These are phyloP conservation scores for Caenorhabditis tropicalis DNA, from an alignment of 1,140 invertebrate species.

Conservation along the genomic window DNA sequence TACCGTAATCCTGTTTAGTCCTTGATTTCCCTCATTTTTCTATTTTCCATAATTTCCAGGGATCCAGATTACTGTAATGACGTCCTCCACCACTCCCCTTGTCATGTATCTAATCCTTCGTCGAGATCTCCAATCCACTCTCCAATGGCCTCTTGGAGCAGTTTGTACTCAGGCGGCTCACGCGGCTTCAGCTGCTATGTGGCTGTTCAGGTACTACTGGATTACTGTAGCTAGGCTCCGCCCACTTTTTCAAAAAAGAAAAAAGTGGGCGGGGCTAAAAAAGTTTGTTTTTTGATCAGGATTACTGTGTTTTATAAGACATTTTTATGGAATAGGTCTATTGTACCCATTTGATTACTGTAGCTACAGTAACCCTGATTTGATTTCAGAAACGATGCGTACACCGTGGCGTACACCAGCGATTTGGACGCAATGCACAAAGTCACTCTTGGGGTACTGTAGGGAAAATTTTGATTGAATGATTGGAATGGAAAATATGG, in stretches of 20 bases:
- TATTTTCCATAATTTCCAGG: neutral
- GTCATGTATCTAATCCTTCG: slow-evolving; percentile 68
- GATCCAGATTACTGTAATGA: neutral
- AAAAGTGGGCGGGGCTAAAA: too few relatives aligned
- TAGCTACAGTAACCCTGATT: too few relatives aligned
- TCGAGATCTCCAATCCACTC: slow-evolving; percentile 59
- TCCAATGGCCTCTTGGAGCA: slow-evolving; percentile 66
- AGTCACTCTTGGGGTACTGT: slow-evolving; percentile 66
- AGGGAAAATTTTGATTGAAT: neutral
- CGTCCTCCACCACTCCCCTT: slow-evolving; percentile 1
- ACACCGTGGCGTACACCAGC: slow-evolving; percentile 61
- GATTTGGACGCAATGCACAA: slow-evolving; percentile 67
- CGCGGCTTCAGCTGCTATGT: slow-evolving; percentile 65
- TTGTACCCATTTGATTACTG: too few relatives aligned
- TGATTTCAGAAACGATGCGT: slow-evolving; percentile 59
- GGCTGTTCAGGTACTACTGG: slow-evolving; percentile 56
- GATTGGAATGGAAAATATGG: too few relatives aligned
- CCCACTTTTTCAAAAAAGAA: too few relatives aligned
- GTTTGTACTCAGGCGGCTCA: slow-evolving; percentile 67
- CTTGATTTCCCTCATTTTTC: neutral
- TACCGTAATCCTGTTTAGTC: too few relatives aligned
- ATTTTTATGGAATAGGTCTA: too few relatives aligned
- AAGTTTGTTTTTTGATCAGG: too few relatives aligned
- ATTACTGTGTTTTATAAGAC: too few relatives aligned
- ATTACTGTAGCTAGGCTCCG: neutral